A percentile compares a stretch with the other conserved stretches of the same genome.
Conservation (phyloP, 2,113 vertebrate species). For the Tragelaphus buxtoni region DNA sequence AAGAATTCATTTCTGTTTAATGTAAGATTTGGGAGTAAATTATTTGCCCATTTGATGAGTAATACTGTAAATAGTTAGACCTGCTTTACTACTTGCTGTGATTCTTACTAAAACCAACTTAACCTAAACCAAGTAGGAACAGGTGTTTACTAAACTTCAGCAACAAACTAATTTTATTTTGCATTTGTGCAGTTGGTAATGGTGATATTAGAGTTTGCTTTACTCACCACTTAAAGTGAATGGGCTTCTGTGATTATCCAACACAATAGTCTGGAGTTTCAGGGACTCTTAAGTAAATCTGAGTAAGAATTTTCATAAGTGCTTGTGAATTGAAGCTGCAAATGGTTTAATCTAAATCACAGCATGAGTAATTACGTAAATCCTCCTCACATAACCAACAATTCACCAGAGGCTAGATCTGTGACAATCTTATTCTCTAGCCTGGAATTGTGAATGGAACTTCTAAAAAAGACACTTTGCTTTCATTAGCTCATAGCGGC, state of each 20-base stretch:
- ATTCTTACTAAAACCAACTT: background rate
- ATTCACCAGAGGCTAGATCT: slow-evolving; percentile 45
- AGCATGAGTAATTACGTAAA: slow-evolving; percentile 60
- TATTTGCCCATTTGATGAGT: background rate
- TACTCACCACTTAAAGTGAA: slow-evolving; percentile 41
- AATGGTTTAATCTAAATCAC: slow-evolving; percentile 61
- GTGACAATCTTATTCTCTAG: slow-evolving; percentile 8
- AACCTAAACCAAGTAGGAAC: background rate
- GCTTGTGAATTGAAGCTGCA: slow-evolving; percentile 55
- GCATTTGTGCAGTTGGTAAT: background rate
- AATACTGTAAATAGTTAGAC: background rate
- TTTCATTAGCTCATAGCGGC: background rate
- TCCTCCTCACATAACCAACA: slow-evolving; percentile 24
- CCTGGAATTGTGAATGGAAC: background rate
- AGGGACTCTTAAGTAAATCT: slow-evolving; percentile 33
- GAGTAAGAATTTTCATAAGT: slow-evolving; percentile 54
- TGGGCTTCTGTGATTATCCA: slow-evolving; percentile 4
- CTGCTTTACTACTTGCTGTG: background rate
- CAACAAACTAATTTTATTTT: background rate
- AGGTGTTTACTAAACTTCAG: background rate
- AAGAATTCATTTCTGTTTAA: background rate
- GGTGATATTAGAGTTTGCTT: background rate
- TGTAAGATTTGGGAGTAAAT: background rate
- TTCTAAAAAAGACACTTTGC: background rate
- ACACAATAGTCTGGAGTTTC: background rate